These are phyloP conservation scores for Hirundichthys speculiger DNA, from an alignment of 2,113 vertebrate species.

Conservation along the genomic window DNA sequence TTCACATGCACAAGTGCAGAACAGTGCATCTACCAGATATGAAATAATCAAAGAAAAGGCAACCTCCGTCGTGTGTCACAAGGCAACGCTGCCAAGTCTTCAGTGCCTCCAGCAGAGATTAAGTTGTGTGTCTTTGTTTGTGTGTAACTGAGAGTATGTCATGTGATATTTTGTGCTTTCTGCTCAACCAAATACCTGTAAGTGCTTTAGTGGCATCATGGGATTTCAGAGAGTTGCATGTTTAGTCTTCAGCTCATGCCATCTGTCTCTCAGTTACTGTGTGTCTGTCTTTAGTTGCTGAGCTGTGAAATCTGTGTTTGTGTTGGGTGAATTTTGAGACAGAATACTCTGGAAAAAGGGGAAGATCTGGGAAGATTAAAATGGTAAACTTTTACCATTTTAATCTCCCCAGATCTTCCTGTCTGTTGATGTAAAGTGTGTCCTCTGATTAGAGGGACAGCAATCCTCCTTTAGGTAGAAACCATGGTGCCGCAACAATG, in stretches of 20 bases:
- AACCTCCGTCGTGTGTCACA: constrained; percentile 22
- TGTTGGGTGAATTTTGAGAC: constrained; percentile 17
- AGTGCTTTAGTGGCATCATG: constrained; percentile 49
- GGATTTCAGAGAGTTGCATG: constrained; percentile 55
- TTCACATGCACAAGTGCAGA: constrained; percentile 12
- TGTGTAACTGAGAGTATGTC: constrained; percentile 41
- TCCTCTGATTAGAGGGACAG: background rate
- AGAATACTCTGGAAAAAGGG: background rate
- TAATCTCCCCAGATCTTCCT: too few relatives aligned
- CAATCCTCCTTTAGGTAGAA: background rate
- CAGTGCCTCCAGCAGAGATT: constrained; percentile 46
- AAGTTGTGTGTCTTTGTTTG: constrained; percentile 28
- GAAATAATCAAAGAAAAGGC: constrained; percentile 37
- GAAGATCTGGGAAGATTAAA: background rate
- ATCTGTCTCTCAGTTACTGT: constrained; percentile 35
- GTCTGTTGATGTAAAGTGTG: too few relatives aligned
- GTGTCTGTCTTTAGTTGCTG: constrained; percentile 6
- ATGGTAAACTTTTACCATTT: background rate
- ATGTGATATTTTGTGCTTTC: constrained; percentile 22
- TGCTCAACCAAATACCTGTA: constrained; percentile 59
- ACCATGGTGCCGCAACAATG: background rate
- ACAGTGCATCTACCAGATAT: constrained; percentile 31
- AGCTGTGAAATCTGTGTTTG: constrained; percentile 7
- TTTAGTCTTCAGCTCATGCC: constrained; percentile 34
- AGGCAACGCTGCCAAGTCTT: constrained; percentile 20